phyloP scores from a whole-genome alignment of 35 echinoderm and acorn worm genomes.

The Holothuria glaberrima region DNA sequence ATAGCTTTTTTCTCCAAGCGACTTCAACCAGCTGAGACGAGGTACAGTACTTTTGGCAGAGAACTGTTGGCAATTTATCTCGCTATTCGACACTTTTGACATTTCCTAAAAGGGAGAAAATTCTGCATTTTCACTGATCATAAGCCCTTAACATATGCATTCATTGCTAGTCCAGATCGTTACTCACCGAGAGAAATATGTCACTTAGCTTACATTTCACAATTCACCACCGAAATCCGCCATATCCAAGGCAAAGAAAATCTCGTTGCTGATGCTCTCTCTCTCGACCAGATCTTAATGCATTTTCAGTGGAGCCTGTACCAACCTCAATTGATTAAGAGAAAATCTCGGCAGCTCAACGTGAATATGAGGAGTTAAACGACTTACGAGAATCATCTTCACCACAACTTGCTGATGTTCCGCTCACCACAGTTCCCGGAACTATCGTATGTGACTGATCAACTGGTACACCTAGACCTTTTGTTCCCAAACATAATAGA shows the following conservation, averaged over 20 bases:
- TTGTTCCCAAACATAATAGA: constrained; percentile 16
- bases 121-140: constrained; percentile 63
- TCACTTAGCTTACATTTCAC: constrained; percentile 62
- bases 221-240: constrained; percentile 69
- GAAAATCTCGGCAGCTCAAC: too few relatives aligned
- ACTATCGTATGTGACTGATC: constrained; percentile 52
- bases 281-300: too few relatives aligned
- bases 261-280: constrained; percentile 49
- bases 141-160: constrained; percentile 53
- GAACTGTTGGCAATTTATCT: constrained; percentile 64
- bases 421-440: neutral
- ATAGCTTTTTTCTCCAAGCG: constrained; percentile 61
- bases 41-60: constrained; percentile 64
- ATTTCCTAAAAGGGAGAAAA: constrained; percentile 39
- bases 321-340: too few relatives aligned
- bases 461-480: constrained; percentile 41
- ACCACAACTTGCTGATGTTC: neutral
- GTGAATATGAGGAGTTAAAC: neutral
- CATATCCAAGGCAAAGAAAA: constrained; percentile 59
- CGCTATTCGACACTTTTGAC: constrained; percentile 55
- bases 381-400: neutral
- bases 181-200: constrained; percentile 61
- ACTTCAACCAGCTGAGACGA: constrained; percentile 54
- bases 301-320: too few relatives aligned
- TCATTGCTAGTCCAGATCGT: constrained; percentile 18